Evolutionary conservation across 2,113 vertebrate species (phyloP).

Genomic region (Aythya baeri): DNA sequence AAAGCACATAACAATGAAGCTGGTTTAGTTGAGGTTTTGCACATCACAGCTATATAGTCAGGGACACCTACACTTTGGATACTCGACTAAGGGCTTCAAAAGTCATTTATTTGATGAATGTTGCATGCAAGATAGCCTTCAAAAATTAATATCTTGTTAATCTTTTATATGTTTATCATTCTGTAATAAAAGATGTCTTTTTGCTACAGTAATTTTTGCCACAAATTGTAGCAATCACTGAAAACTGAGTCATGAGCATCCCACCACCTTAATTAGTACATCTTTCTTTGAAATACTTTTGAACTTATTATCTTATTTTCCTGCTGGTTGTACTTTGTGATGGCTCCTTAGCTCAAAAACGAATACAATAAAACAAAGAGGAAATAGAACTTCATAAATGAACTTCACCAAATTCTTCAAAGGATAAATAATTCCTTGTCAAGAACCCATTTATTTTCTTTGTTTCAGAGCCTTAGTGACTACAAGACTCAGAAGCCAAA

Average conservation of each 20-base stretch:
- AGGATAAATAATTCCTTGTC: not conserved
- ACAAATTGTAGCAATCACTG: not conserved
- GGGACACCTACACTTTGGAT: not conserved
- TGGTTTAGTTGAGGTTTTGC: not conserved
- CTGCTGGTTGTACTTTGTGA: not conserved
- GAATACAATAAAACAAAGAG: not conserved
- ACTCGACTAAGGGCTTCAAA: not conserved
- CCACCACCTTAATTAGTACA: not conserved
- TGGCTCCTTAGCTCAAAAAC: not conserved
- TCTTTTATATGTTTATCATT: not conserved
- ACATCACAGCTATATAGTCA: not conserved
- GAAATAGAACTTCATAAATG: not conserved
- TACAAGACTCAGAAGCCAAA: not conserved
- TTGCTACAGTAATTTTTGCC: not conserved
- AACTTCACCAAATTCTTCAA: not conserved
- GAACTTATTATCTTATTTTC: not conserved
- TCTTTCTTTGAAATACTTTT: not conserved
- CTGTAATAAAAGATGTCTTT: not conserved
- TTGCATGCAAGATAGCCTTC: not conserved
- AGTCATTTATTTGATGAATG: not conserved
- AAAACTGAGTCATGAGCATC: not conserved
- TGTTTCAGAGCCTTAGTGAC: not conserved
- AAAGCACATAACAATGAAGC: not conserved
- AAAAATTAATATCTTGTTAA: not conserved
- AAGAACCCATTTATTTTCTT: not conserved